Conservation (phyloP, 2,797 vertebrate genomes). For the Apogon talboti region DNA sequence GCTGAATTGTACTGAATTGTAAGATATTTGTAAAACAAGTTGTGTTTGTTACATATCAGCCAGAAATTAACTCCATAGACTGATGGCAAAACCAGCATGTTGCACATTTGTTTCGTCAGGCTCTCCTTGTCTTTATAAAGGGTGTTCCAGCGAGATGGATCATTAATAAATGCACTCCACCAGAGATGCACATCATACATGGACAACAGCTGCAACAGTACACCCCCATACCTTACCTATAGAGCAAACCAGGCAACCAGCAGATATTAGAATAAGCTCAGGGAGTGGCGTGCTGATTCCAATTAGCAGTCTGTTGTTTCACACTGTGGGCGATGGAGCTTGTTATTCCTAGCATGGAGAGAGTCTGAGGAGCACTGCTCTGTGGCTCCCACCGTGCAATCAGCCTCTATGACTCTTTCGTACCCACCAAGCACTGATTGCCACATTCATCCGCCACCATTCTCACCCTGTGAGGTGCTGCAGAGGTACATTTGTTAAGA, state of each 20-base stretch:
- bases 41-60: no score
- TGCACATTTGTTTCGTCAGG: not conserved
- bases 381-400: conserved; percentile 78
- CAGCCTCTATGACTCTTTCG: conserved; percentile 77
- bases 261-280: conserved; percentile 76
- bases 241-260: conserved; percentile 56
- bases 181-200: conserved; percentile 26
- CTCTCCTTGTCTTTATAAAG: conserved; percentile 7
- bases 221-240: conserved; percentile 64
- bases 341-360: conserved; percentile 80
- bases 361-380: conserved; percentile 74
- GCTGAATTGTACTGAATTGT: no score
- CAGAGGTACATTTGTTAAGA: conserved; percentile 72
- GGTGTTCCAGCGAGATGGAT: conserved; percentile 10
- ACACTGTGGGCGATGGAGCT: conserved; percentile 80
- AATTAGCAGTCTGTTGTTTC: conserved; percentile 85
- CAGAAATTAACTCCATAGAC: no score
- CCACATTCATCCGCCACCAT: conserved; percentile 71
- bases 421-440: conserved; percentile 80
- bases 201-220: conserved; percentile 61
- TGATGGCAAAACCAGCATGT: conserved; percentile 4
- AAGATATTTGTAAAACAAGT: no score
- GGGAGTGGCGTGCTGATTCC: conserved; percentile 81
- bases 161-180: conserved; percentile 26
- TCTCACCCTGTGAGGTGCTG: conserved; percentile 66